Evolutionary conservation across 2,113 vertebrate species (phyloP), one percentile per base, ranked within the genome.

Genomic region (Microcebus ravelobensis): DNA sequence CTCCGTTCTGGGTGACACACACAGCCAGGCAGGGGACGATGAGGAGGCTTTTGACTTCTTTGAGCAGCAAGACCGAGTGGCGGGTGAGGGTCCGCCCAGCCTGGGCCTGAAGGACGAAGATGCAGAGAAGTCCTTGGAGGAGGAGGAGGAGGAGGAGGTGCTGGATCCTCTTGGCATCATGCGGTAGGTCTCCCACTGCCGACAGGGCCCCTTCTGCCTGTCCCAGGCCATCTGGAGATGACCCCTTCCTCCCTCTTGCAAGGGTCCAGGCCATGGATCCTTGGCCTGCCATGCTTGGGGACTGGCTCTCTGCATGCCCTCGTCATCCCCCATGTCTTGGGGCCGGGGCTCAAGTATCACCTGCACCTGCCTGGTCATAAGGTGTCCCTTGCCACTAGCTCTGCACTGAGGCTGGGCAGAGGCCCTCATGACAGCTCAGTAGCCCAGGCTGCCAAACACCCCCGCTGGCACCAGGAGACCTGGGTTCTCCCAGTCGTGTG

Each of bases 91-190:
- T 18, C 97, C 95, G 0, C 89, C 96, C 5, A 34, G 45, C 29
- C 25, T 45, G 76, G 91, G 81, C 96, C 93, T 8, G 23, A 34
- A 84, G 70, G 57, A 70, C 0, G 61, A 90, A 29, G 80, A 57
- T 6, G 73, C 52, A 8, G 76, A 76, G 59, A 94, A 96, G 14
- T 48, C 73, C 67, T 88, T 96, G 23, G 91, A 98, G 14, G 91
- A 97, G 6, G 97, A 96, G 9, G 98, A 98, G 31, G 98, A 98
- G 23, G 99, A 99, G n/a, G 99, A 99, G 83, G 97, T 81, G 3
- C 91, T 99, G 87, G 99, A 99, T 50, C 99, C 99, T 21, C 98
- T 99, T 97, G 99, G 99, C 86, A 98, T 99, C 97, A 97, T 99
- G 57, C 98, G 98, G 99, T 99, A 98, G 89, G 98, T 70, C 39